phyloP scores from a whole-genome alignment of 1,140 invertebrate genomes.

The Zaprionus gabonicus region DNA sequence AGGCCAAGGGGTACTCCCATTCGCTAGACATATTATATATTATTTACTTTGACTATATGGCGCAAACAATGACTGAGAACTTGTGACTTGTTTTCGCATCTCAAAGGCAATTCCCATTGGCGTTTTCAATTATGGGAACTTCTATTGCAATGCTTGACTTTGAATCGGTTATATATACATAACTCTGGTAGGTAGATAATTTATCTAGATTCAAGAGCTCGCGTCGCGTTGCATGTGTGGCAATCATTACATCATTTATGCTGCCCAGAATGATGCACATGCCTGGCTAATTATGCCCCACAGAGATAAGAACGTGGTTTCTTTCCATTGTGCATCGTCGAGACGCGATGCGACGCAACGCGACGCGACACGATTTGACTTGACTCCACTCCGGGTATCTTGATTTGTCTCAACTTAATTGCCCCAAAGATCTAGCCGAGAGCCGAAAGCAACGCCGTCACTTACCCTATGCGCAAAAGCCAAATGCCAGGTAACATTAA shows the following conservation, averaged over 20 bases:
- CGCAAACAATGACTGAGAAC: conserved; percentile 77
- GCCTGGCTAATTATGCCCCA: conserved; percentile 54
- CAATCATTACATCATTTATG: conserved; percentile 57
- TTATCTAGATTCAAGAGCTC: conserved; percentile 7
- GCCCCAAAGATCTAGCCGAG: conserved; percentile 22
- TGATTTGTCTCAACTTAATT: conserved; percentile 32
- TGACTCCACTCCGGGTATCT: conserved; percentile 10
- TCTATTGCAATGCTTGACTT: conserved; percentile 61
- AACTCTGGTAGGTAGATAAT: neutral
- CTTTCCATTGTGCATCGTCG: conserved; percentile 16
- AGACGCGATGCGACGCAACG: neutral
- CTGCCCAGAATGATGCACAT: conserved; percentile 42
- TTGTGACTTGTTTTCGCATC: conserved; percentile 62
- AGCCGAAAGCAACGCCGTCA: neutral
- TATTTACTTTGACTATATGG: conserved; percentile 12
- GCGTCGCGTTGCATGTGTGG: conserved; percentile 61
- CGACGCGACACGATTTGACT: neutral
- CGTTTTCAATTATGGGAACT: conserved; percentile 67
- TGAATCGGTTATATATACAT: conserved; percentile 18
- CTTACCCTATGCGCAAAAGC: conserved; percentile 96
- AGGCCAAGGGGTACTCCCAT: neutral
- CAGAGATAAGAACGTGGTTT: conserved; percentile 54
- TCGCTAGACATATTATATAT: neutral
- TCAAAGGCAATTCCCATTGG: conserved; percentile 38
- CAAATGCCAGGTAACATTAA: conserved; percentile 97